Percentiles rank a stretch among this genome's conserved stretches.
These are phyloP conservation scores for Pomacea maculata DNA, from an alignment of 1,140 invertebrate genomes.

Conservation along the genomic window DNA sequence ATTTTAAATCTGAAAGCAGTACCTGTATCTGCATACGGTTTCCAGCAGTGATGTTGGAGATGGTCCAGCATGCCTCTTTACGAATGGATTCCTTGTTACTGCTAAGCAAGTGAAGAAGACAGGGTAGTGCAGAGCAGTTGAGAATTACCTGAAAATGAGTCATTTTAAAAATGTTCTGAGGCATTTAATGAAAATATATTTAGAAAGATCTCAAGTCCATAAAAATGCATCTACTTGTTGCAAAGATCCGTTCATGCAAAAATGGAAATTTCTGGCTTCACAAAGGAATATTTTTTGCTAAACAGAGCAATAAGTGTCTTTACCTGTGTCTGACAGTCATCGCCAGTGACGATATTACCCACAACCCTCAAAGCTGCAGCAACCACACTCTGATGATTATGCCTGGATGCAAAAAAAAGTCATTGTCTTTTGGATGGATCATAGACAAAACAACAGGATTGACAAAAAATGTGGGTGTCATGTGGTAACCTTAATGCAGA, in stretches of 20 bases:
- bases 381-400: constrained; percentile 89
- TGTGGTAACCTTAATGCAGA: no score
- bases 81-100: constrained; percentile 82
- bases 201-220: no score
- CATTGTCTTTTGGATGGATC: no score
- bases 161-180: no score
- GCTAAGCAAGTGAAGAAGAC: constrained; percentile 82
- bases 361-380: constrained; percentile 94
- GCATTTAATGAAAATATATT: no score
- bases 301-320: constrained; percentile 62
- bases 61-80: constrained; percentile 98
- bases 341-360: constrained; percentile 97
- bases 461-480: no score
- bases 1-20: neutral
- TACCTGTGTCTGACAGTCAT: constrained; percentile 96
- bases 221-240: no score
- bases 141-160: constrained; percentile 55
- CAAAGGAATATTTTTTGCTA: no score
- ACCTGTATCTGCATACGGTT: constrained; percentile 93
- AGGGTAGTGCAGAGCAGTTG: constrained; percentile 87
- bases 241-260: no score
- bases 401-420: constrained; percentile 70
- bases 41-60: constrained; percentile 97
- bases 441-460: no score
- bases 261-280: no score